Evolutionary conservation across 2,113 vertebrate genomes (phyloP), one percentile per base, ranked within the genome.

Genomic region (Ameiurus melas): DNA sequence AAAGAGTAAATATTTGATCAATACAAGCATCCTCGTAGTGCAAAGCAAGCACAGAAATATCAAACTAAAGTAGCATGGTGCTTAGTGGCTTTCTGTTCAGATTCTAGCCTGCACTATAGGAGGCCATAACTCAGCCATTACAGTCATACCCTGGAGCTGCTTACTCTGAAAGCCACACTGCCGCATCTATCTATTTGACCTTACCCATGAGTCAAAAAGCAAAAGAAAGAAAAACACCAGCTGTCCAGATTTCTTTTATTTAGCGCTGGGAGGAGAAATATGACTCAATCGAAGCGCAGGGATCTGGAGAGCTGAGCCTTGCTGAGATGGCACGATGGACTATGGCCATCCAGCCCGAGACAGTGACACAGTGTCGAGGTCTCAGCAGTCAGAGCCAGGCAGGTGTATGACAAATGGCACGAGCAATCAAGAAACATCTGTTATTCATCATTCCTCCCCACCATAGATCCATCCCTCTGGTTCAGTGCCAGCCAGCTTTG

Each of bases 221-320:
- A 75, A 39, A 55, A 73, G 64, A 80, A 60, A 82, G 75, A 90
- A 89, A 89, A 90, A 87, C 86, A 87, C 47, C 83, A 89, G 83
- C 85, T 87, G 90, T 85, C 88, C 86, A 62, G 83, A 89, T 89
- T 87, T 89, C 88, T 91, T 91, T 91, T 89, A 87, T 91, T 91
- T 89, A 91, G 88, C 20, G 36, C 88, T 87, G 77, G 68, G 86
- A 85, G 78, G 85, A 89, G 86, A 91, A 87, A 89, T 89, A 90
- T 87, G 90, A 85, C 90, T 89, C 85, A 85, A 91, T 89, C 68
- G 51, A 84, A 85, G 83, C 51, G 57, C 47, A 60, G 64, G 68
- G 85, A 83, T 85, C 66, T 68, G 73, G n/a, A 79, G 84, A 79
- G 88, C 17, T 39, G 64, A 88, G 89, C 57, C 68, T 55, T 75